Conservation (phyloP, 2,113 vertebrate genomes). For the Pygathrix nemaeus region DNA sequence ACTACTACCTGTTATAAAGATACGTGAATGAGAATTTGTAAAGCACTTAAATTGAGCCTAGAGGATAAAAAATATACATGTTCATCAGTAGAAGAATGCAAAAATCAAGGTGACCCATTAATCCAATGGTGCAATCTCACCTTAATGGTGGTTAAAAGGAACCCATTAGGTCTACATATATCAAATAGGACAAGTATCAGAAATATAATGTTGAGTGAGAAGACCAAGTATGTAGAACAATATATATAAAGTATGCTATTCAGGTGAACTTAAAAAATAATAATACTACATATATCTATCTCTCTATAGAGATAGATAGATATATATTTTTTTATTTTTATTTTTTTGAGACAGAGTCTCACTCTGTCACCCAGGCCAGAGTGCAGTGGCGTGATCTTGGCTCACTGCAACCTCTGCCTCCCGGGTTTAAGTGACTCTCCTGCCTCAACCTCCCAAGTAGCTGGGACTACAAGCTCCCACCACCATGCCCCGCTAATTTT, state of each 20-base stretch:
- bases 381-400: too few relatives aligned
- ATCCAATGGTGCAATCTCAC: background rate
- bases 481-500: too few relatives aligned
- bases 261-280: background rate
- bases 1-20: background rate
- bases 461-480: too few relatives aligned
- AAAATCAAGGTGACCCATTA: background rate
- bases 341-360: too few relatives aligned
- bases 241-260: background rate
- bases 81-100: background rate
- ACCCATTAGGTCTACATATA: background rate
- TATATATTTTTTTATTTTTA: too few relatives aligned
- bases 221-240: background rate
- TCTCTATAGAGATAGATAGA: too few relatives aligned
- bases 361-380: too few relatives aligned
- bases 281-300: background rate
- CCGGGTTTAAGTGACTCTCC: too few relatives aligned
- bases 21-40: background rate
- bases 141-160: background rate
- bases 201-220: background rate
- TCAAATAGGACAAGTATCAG: background rate
- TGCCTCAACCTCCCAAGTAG: too few relatives aligned
- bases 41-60: background rate
- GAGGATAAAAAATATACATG: background rate
- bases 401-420: too few relatives aligned